Conservation (phyloP, 2,888 invertebrate genomes). For the Drosophila rellima region DNA sequence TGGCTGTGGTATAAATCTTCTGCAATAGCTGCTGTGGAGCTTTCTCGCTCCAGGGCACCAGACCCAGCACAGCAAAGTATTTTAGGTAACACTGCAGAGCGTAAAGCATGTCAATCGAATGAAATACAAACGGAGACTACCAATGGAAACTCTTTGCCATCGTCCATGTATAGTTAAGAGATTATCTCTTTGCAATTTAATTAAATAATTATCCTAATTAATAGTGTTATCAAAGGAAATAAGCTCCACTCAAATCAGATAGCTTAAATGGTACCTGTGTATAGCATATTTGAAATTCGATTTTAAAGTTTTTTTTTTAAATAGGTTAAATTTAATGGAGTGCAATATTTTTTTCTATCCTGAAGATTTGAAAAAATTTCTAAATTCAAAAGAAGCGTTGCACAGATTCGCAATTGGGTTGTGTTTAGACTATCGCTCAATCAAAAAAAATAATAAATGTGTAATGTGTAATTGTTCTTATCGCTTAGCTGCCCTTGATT, state of each 20-base stretch:
- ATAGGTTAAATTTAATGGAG: too few relatives aligned
- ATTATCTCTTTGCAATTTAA: conserved; percentile 24
- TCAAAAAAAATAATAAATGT: neutral
- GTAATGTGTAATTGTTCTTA: conserved; percentile 3
- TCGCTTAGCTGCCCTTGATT: conserved; percentile 25
- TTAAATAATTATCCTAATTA: conserved; percentile 44
- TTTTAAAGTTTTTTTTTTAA: too few relatives aligned
- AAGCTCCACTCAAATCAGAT: neutral
- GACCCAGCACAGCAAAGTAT: conserved; percentile 71
- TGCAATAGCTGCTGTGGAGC: conserved; percentile 45
- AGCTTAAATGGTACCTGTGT: neutral
- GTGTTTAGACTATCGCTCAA: conserved; percentile 3
- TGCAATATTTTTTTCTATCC: too few relatives aligned
- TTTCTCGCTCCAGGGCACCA: conserved; percentile 68
- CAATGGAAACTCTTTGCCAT: neutral
- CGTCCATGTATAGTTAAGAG: neutral
- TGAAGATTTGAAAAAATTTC: neutral
- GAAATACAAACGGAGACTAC: conserved; percentile 11
- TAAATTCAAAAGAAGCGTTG: neutral
- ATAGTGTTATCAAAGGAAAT: neutral
- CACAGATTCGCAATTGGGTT: neutral
- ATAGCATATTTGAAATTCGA: too few relatives aligned
- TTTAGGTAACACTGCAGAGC: conserved; percentile 63
- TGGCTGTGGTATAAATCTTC: conserved; percentile 59
- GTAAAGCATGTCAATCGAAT: conserved; percentile 58